phyloP scores from a whole-genome alignment of 2,888 invertebrate genomes.

The Lasioglossum leucozonium region DNA sequence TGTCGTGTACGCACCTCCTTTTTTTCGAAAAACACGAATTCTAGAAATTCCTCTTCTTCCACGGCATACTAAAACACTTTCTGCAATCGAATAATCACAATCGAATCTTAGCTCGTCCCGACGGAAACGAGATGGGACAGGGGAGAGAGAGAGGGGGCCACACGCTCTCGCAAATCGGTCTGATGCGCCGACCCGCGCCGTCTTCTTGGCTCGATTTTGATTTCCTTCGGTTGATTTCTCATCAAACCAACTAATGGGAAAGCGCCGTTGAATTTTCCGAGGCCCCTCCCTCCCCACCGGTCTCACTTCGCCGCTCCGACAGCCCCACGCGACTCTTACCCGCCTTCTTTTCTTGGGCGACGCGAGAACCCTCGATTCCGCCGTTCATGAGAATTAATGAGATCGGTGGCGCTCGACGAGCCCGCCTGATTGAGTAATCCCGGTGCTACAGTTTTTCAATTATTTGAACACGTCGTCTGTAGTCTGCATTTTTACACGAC shows the following conservation, averaged over 20 bases:
- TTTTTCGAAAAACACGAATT: neutral
- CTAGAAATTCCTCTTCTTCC: neutral
- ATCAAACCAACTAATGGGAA: conserved; percentile 72
- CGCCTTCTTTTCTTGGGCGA: conserved; percentile 37
- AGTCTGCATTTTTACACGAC: neutral
- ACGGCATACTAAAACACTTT: conserved; percentile 15
- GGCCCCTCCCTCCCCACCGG: neutral
- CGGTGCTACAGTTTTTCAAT: neutral
- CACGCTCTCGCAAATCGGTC: conserved; percentile 40
- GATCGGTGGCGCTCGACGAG: conserved; percentile 27
- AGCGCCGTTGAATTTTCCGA: conserved; percentile 56
- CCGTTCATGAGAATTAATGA: conserved; percentile 47
- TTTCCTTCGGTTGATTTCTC: conserved; percentile 73
- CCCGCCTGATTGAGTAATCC: neutral
- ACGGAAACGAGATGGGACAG: conserved; percentile 16
- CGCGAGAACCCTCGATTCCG: conserved; percentile 21
- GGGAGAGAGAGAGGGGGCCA: neutral
- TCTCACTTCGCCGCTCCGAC: neutral
- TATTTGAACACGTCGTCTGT: neutral
- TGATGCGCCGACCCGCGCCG: conserved; percentile 23
- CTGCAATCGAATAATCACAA: conserved; percentile 35
- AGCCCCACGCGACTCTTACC: neutral
- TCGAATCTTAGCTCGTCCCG: conserved; percentile 15
- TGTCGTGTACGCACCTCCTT: neutral
- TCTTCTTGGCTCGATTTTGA: conserved; percentile 60